Percentiles rank a stretch among this genome's conserved stretches.
Evolutionary conservation across 2,888 invertebrate genomes (phyloP).

Genomic region (Leptopilina syphax): DNA sequence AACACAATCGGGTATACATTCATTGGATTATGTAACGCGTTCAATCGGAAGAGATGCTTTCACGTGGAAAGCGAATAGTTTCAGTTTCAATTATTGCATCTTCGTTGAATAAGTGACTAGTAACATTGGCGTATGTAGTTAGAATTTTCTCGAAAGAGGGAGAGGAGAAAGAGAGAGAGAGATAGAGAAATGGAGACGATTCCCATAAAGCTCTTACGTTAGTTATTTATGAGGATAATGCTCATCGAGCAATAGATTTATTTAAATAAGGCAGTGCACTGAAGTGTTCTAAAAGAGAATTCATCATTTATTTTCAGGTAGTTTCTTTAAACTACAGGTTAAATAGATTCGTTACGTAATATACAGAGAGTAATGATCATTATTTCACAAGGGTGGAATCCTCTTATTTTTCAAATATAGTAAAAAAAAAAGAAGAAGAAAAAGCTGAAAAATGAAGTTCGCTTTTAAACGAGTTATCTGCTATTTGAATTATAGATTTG

Average conservation of each 20-base stretch:
- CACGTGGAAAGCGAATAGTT: conserved; percentile 39
- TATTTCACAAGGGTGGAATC: conserved; percentile 3
- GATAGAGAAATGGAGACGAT: too few species aligned
- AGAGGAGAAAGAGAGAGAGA: too few species aligned
- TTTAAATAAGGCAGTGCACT: neutral
- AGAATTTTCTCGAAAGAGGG: conserved; percentile 8
- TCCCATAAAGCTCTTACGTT: conserved; percentile 22
- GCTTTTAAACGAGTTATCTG: neutral
- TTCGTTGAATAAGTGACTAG: conserved; percentile 33
- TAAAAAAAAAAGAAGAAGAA: too few species aligned
- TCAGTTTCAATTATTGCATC: conserved; percentile 37
- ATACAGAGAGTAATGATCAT: conserved; percentile 9
- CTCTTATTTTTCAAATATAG: neutral
- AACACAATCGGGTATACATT: conserved; percentile 35
- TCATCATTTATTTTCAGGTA: conserved; percentile 23
- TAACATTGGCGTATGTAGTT: conserved; percentile 25
- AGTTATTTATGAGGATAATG: conserved; percentile 31
- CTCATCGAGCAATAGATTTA: conserved; percentile 1
- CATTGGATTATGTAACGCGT: conserved; percentile 27
- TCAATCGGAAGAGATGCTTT: conserved; percentile 39
- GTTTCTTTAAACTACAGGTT: conserved; percentile 21
- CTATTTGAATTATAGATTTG: neutral
- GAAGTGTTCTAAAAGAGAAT: conserved; percentile 19
- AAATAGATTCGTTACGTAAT: conserved; percentile 9
- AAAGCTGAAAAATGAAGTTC: neutral